Evolutionary conservation across 92 coral and sea anemone species (phyloP).

Genomic region (Porites evermanni): DNA sequence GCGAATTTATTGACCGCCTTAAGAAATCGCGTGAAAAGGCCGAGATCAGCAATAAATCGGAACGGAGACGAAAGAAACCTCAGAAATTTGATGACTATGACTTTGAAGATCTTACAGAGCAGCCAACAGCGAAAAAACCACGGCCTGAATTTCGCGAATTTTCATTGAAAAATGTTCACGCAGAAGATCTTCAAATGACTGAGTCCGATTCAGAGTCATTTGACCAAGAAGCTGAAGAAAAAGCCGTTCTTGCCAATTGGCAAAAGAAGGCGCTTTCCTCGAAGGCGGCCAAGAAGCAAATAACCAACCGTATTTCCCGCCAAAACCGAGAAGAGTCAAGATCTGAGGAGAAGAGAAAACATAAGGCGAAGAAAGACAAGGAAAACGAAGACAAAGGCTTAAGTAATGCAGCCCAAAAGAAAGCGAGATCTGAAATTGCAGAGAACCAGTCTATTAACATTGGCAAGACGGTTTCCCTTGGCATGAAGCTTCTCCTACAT

Average conservation of each 20-base stretch:
- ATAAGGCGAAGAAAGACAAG: slow-evolving; percentile 14
- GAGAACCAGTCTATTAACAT: slow-evolving; percentile 43
- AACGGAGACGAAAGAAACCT: slow-evolving; percentile 50
- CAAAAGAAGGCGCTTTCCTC: slow-evolving; percentile 32
- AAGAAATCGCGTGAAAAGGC: slow-evolving; percentile 53
- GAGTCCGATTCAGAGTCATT: slow-evolving; percentile 37
- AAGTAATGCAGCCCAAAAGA: slow-evolving; percentile 31
- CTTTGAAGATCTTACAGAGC: slow-evolving; percentile 31
- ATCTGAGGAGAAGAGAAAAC: slow-evolving; percentile 17
- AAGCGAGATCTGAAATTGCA: slow-evolving; percentile 38
- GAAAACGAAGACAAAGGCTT: slow-evolving; percentile 23
- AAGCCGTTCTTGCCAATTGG: slow-evolving; percentile 26
- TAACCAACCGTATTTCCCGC: slow-evolving; percentile 44
- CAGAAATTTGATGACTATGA: slow-evolving; percentile 36
- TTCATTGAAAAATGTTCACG: slow-evolving; percentile 39
- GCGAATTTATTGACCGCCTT: slow-evolving; percentile 49
- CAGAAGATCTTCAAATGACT: slow-evolving; percentile 34
- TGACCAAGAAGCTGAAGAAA: slow-evolving; percentile 29
- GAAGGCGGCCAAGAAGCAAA: slow-evolving; percentile 32
- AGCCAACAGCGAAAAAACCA: slow-evolving; percentile 28
- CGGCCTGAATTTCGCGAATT: slow-evolving; percentile 9
- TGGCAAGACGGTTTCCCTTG: slow-evolving; percentile 28
- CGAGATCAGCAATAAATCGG: slow-evolving; percentile 42
- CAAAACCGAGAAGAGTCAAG: slow-evolving; percentile 38
- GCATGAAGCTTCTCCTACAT: slow-evolving; percentile 38